Conservation (phyloP, 2,888 invertebrate genomes). For the Lobophora halterata region DNA sequence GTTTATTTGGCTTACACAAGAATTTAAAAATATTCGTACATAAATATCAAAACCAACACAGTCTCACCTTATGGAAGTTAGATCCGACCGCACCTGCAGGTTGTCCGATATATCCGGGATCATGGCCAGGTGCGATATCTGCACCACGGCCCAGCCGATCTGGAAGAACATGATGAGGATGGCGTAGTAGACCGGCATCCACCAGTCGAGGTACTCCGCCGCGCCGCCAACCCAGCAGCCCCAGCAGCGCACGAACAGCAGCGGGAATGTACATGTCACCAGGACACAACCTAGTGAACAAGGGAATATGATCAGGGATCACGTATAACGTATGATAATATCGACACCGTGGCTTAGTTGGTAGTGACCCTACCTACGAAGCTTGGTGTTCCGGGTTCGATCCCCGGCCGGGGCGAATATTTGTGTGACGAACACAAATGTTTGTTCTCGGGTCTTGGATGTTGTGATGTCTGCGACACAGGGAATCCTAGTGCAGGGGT, state of each 20-base stretch:
- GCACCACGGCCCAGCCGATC: slow-evolving; percentile 96
- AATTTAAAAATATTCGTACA: not conserved
- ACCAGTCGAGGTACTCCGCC: slow-evolving; percentile 64
- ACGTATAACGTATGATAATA: too few relatives aligned
- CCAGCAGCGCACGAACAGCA: slow-evolving; percentile 88
- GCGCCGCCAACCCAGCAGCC: slow-evolving; percentile 68
- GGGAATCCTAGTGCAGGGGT: too few relatives aligned
- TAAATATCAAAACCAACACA: not conserved
- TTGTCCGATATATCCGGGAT: slow-evolving; percentile 90
- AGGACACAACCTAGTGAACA: slow-evolving; percentile 84
- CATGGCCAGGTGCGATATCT: slow-evolving; percentile 95
- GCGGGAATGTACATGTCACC: slow-evolving; percentile 88
- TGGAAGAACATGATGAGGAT: slow-evolving; percentile 88
- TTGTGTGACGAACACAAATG: too few relatives aligned
- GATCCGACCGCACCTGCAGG: slow-evolving; percentile 85
- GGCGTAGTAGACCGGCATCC: slow-evolving; percentile 80
- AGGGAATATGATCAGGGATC: too few relatives aligned
- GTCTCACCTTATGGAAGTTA: slow-evolving; percentile 88
- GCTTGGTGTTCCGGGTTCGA: too few relatives aligned
- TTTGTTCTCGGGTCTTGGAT: too few relatives aligned
- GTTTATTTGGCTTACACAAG: too few relatives aligned
- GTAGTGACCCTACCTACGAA: too few relatives aligned
- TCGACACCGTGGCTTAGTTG: too few relatives aligned
- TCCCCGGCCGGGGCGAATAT: too few relatives aligned
- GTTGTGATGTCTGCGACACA: too few relatives aligned